These are phyloP conservation scores for Lagria hirta DNA, from an alignment of 2,888 invertebrate species.

Conservation along the genomic window DNA sequence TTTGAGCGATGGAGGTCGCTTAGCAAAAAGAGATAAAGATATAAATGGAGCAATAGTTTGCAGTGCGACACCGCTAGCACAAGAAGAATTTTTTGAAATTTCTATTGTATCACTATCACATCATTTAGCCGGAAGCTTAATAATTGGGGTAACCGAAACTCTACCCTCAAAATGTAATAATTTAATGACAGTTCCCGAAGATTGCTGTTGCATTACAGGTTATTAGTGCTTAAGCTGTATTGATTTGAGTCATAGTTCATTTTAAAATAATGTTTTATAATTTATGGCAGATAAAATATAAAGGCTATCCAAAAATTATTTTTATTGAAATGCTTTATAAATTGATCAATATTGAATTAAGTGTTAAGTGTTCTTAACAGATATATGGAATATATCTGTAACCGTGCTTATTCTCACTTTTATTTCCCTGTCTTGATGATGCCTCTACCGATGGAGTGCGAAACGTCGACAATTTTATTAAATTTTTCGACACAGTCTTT, in stretches of 20 bases:
- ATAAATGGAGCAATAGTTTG: slow-evolving; percentile 62
- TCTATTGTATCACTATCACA: slow-evolving; percentile 64
- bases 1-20: slow-evolving; percentile 64
- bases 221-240: slow-evolving; percentile 9
- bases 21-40: slow-evolving; percentile 57
- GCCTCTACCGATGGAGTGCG: too few relatives aligned
- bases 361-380: too few relatives aligned
- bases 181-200: slow-evolving; percentile 70
- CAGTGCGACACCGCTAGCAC: slow-evolving; percentile 70
- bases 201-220: slow-evolving; percentile 70
- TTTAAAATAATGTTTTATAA: neutral
- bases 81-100: slow-evolving; percentile 80
- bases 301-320: too few relatives aligned
- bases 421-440: too few relatives aligned
- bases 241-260: neutral
- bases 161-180: slow-evolving; percentile 60
- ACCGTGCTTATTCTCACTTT: too few relatives aligned
- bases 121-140: slow-evolving; percentile 72
- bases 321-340: too few relatives aligned
- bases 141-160: slow-evolving; percentile 76
- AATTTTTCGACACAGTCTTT: too few relatives aligned
- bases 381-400: too few relatives aligned
- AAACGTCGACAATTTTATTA: too few relatives aligned
- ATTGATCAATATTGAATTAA: too few relatives aligned
- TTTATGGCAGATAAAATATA: too few relatives aligned